Conservation (phyloP, 2,113 vertebrate genomes). For the Charina bottae region DNA sequence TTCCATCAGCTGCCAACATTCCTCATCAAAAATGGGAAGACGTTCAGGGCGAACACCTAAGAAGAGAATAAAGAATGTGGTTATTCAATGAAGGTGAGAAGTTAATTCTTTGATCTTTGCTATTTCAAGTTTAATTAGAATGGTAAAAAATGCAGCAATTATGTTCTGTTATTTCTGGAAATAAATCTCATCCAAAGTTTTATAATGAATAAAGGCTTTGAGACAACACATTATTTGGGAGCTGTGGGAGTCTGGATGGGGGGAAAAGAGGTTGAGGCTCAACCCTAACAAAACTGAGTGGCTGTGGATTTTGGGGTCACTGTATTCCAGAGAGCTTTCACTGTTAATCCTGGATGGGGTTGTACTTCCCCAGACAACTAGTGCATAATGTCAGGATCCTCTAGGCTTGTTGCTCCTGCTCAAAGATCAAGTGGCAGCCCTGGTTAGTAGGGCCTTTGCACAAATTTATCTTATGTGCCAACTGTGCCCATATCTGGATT, state of each 20-base stretch:
- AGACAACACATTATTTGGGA: not conserved
- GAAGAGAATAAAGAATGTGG: not conserved
- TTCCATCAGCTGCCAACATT: slow-evolving; percentile 99
- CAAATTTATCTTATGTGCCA: not conserved
- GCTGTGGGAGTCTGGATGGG: not conserved
- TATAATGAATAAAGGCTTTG: not conserved
- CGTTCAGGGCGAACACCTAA: slow-evolving; percentile 92
- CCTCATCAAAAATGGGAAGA: slow-evolving; percentile 87
- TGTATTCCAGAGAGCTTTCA: not conserved
- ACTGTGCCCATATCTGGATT: not conserved
- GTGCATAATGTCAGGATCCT: not conserved
- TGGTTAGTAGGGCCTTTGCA: not conserved
- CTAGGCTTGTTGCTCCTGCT: not conserved
- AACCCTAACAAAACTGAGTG: not conserved
- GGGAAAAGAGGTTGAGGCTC: not conserved
- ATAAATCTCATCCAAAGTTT: not conserved
- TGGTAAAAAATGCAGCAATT: not conserved
- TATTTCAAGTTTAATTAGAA: not conserved
- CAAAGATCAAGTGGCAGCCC: not conserved
- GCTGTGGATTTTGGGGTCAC: not conserved
- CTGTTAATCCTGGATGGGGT: not conserved
- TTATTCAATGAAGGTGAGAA: not conserved
- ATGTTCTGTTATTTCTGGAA: not conserved
- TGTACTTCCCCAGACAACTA: not conserved
- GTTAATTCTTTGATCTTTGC: not conserved